Evolutionary conservation across 1,140 invertebrate species (phyloP), one percentile per base, ranked within the genome.

Genomic region (Aphelenchoides avenae): DNA sequence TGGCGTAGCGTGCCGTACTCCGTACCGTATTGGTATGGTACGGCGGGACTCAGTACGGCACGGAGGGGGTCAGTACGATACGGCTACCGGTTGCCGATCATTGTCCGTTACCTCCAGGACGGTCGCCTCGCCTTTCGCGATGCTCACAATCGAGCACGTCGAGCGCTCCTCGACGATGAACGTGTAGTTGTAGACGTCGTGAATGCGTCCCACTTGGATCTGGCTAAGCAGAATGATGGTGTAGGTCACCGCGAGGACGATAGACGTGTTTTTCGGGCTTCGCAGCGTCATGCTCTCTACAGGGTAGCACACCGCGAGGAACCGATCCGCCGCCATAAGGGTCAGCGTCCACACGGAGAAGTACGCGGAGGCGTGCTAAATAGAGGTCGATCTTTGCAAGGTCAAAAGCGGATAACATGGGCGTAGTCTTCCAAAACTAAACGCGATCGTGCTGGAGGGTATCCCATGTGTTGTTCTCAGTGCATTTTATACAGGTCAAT

Each of bases 261-360:
- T 61, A 34, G 60, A 52, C 0, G 90, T 89, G 78, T 94, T 91
- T 40, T 82, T 83, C 75, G 91, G 87, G 1, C 87, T 95, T 48
- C 91, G 83, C 26, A 85, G 84, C 0, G 87, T 86, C 84, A 91
- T 92, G 43, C 88, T 91, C 1, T 86, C 83, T 51, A 95, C 88
- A 0, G 91, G 89, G 79, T 92, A 88, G 0, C 93, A 90, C 7
- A 96, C 90, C 34, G 91, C 91, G 70, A 96, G 81, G 78, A 90
- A 95, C 60, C 91, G 84, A 77, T 95, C 91, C 22, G 93, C 78
- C 15, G 89, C 91, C 90, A 96, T 94, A 39, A 95, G 82, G 0
- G 95, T 89, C 22, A 95, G 79, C 0, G 90, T 94, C 78, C 92
- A 94, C 9, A 94, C 90, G 60, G 88, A 90, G 5, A 88, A 89